A percentile compares a stretch with the other conserved stretches of the same genome.
Conservation (phyloP, 2,113 vertebrate species). For the Oryzias celebensis region DNA sequence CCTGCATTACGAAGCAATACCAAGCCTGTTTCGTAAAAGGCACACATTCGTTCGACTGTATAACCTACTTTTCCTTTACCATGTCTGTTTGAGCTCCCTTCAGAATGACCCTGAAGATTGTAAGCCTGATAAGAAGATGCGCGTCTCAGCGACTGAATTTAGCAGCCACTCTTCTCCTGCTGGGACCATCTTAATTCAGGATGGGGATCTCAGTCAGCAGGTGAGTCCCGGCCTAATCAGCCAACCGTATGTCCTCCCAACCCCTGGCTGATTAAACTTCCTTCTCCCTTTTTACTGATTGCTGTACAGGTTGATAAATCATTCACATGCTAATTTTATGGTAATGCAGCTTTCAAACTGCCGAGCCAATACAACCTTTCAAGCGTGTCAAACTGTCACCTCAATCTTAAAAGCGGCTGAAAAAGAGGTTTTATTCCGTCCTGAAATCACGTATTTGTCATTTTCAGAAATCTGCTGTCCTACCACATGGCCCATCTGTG, state of each 20-base stretch:
- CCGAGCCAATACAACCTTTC: slow-evolving; percentile 36
- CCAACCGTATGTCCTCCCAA: slow-evolving; percentile 63
- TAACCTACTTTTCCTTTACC: slow-evolving; percentile 11
- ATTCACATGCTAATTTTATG: slow-evolving; percentile 65
- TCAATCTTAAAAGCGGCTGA: background rate
- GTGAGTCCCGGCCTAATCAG: slow-evolving; percentile 66
- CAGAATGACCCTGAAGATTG: slow-evolving; percentile 34
- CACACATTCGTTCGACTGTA: background rate
- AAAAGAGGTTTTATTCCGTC: slow-evolving; percentile 23
- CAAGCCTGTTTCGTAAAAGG: slow-evolving; percentile 31
- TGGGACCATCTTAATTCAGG: slow-evolving; percentile 62
- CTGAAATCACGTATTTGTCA: slow-evolving; percentile 26
- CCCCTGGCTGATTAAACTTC: slow-evolving; percentile 53
- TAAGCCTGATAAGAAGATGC: slow-evolving; percentile 40
- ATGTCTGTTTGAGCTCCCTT: slow-evolving; percentile 11
- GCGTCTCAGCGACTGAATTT: slow-evolving; percentile 27
- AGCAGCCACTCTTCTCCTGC: slow-evolving; percentile 34
- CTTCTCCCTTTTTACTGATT: slow-evolving; percentile 51
- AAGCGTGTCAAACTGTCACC: slow-evolving; percentile 16
- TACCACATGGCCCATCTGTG: slow-evolving; percentile 70
- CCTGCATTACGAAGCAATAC: slow-evolving; percentile 47
- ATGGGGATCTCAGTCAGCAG: slow-evolving; percentile 65
- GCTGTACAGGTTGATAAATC: slow-evolving; percentile 62
- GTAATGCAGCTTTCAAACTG: slow-evolving; percentile 42
- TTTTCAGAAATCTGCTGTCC: slow-evolving; percentile 50